A percentile compares a stretch with the other conserved stretches of the same genome.
These are phyloP conservation scores for Drosophila saltans DNA, from an alignment of 1,140 invertebrate species.

Conservation along the genomic window DNA sequence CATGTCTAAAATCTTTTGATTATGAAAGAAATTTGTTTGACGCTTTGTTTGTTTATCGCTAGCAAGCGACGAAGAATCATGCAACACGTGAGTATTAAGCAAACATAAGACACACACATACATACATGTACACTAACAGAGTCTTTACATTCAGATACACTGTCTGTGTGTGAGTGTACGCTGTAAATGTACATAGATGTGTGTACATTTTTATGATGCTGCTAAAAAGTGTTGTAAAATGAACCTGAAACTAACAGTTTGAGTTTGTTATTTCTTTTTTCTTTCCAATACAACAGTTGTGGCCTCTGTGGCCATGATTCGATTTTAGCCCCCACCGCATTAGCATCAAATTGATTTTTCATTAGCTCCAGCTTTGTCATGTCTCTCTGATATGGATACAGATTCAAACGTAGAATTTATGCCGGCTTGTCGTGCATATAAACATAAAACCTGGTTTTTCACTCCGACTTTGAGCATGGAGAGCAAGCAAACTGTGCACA, in stretches of 20 bases:
- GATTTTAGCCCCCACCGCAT: conserved; percentile 31
- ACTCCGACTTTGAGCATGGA: conserved; percentile 36
- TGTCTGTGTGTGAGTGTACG: not conserved
- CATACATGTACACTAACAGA: not conserved
- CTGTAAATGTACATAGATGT: conserved; percentile 37
- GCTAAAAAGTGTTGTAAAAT: conserved; percentile 44
- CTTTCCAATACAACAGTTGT: conserved; percentile 38
- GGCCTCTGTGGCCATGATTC: conserved; percentile 39
- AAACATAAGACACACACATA: conserved; percentile 48
- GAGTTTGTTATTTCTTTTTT: conserved; percentile 15
- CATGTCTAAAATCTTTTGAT: conserved; percentile 1
- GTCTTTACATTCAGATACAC: too few relatives aligned
- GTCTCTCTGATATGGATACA: not conserved
- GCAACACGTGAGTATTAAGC: conserved; percentile 33
- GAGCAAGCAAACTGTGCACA: conserved; percentile 40
- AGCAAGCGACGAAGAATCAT: conserved; percentile 22
- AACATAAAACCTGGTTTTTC: conserved; percentile 29
- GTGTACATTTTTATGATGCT: conserved; percentile 49
- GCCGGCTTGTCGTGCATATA: conserved; percentile 9
- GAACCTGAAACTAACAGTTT: conserved; percentile 32
- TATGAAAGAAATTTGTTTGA: conserved; percentile 48
- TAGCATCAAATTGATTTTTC: conserved; percentile 66
- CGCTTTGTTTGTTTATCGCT: conserved; percentile 57
- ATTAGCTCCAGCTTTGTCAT: conserved; percentile 37
- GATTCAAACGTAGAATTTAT: conserved; percentile 3